Base-by-base conservation (phyloP, 2,888 invertebrate species). In the Epicampocera succincta region DNA sequence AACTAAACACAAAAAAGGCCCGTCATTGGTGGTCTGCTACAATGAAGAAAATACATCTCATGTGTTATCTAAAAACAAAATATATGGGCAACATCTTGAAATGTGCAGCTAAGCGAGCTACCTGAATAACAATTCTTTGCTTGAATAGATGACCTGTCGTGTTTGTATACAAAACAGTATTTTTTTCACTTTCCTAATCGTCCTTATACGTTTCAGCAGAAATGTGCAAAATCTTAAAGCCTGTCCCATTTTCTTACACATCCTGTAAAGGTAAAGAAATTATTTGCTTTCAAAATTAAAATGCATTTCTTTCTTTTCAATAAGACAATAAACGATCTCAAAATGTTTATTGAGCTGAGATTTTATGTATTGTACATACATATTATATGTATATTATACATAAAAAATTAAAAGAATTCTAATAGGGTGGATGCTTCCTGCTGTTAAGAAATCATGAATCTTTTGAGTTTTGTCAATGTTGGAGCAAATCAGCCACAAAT, bases 111-210 rank as follows among this genome's bases (percentile, higher is more conserved):
- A 56, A 38, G 54, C 15, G 46, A 17, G 40, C 54, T 76, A 76
- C 76, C 69, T 76, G 69, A 40, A 3, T 40, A 11, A 44, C n/a
- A 60, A 63, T 61, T 56, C 5, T 40, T 48, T 15, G 3, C 25
- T 33, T 69, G 40, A 40, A 69, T 65, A 33, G 33, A 44, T 66
- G 68, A 79, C 75, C 68, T 83, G 79, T 52, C 58, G 83, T 44
- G 75, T n/a, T 19, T 75, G 72, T 44, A 9, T 73, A 58, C 52
- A 63, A 61, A 72, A 80, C 19, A 63, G 40, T 42, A 52, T 66
- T 71, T 80, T 66, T 83, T 80, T 38, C 65, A 77, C 58, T 80
- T 83, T 83, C 71, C 63, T 72, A 56, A 75, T 56, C 15, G 13
- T 15, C 17, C 33, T 13, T 9, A 58, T 60, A 13, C 44, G 75